phyloP scores from a whole-genome alignment of 2,888 invertebrate species.

The Pollenia griseotomentosa region DNA sequence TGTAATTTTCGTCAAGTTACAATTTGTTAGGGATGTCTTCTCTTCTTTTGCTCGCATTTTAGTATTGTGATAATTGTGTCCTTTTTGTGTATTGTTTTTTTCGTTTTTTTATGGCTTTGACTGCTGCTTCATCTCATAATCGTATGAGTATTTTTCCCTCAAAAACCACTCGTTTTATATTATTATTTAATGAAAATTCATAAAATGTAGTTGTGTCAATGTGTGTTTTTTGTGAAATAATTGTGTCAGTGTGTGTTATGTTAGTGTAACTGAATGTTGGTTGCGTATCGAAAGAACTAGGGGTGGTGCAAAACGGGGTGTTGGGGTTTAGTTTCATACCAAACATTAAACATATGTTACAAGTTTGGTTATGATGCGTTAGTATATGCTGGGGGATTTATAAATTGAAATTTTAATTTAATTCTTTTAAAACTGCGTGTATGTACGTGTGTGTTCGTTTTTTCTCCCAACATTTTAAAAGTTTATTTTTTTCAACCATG shows the following conservation, averaged over 20 bases:
- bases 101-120: constrained; percentile 9
- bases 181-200: constrained; percentile 64
- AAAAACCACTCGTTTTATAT: constrained; percentile 54
- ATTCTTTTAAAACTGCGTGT: constrained; percentile 22
- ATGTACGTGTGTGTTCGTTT: neutral
- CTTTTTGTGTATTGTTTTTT: constrained; percentile 3
- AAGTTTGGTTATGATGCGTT: constrained; percentile 49
- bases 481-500: neutral
- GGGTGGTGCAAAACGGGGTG: neutral
- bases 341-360: constrained; percentile 68
- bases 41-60: neutral
- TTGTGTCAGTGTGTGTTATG: neutral
- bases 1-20: constrained; percentile 45
- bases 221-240: constrained; percentile 15
- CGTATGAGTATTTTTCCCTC: constrained; percentile 27
- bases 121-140: constrained; percentile 34
- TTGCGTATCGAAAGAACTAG: neutral
- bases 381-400: constrained; percentile 71
- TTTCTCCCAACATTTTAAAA: constrained; percentile 47
- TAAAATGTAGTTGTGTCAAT: constrained; percentile 53
- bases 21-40: constrained; percentile 28
- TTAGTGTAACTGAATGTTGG: neutral
- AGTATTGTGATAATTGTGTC: constrained; percentile 44
- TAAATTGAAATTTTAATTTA: constrained; percentile 76
- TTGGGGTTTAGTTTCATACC: constrained; percentile 46